Conservation (phyloP, 2,888 invertebrate genomes). For the Spialia ferax region DNA sequence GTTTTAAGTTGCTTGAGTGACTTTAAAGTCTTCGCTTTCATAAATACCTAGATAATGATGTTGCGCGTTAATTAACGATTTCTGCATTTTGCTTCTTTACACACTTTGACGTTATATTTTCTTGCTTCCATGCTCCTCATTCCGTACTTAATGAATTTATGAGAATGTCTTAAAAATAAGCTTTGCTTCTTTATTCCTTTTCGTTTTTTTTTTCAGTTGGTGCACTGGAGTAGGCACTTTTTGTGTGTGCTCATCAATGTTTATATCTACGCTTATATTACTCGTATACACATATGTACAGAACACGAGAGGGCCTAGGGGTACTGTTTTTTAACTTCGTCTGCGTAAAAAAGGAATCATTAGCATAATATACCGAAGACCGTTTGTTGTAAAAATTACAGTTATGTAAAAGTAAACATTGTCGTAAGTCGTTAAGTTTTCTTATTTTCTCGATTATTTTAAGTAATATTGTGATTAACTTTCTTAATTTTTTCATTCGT, state of each 20-base stretch:
- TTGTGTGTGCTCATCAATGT: background rate
- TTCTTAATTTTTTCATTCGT: too few relatives aligned
- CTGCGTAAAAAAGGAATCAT: too few relatives aligned
- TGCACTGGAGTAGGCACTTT: background rate
- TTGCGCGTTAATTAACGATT: slow-evolving; percentile 56
- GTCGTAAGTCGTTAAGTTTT: too few relatives aligned
- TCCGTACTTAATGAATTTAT: slow-evolving; percentile 1
- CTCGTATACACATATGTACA: too few relatives aligned
- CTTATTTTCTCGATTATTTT: too few relatives aligned
- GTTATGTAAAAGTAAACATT: too few relatives aligned
- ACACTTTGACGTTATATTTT: slow-evolving; percentile 23
- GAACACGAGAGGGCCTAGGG: background rate
- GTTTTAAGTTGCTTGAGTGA: slow-evolving; percentile 55
- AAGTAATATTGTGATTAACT: too few relatives aligned
- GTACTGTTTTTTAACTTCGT: too few relatives aligned
- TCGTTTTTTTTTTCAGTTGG: background rate
- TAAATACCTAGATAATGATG: slow-evolving; percentile 60
- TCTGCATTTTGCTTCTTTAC: slow-evolving; percentile 44
- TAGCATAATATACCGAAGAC: too few relatives aligned
- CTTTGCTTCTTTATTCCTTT: background rate
- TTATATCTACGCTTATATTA: background rate
- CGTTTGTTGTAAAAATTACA: too few relatives aligned
- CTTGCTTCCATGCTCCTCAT: slow-evolving; percentile 2
- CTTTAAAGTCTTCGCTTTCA: slow-evolving; percentile 56
- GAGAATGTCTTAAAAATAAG: background rate